Conservation (phyloP, 2,888 invertebrate species). For the Hirtodrosophila duncani region DNA sequence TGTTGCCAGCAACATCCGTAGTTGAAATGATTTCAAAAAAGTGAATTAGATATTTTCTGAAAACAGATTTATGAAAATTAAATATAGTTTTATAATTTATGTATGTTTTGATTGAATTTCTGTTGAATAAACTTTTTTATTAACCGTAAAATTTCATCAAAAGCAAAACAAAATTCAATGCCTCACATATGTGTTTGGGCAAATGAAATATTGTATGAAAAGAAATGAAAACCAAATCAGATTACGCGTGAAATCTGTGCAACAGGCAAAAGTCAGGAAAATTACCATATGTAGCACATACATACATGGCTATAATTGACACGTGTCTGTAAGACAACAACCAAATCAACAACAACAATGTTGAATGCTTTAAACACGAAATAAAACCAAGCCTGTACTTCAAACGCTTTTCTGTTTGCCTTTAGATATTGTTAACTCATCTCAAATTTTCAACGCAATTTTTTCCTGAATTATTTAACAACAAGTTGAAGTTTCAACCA, state of each 20-base stretch:
- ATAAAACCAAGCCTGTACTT: too few relatives aligned
- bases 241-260: too few relatives aligned
- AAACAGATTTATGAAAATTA: constrained; percentile 18
- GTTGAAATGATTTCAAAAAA: constrained; percentile 35
- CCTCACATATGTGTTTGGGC: background rate
- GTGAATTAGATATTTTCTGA: background rate
- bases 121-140: too few relatives aligned
- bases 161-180: background rate
- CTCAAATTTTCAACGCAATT: background rate
- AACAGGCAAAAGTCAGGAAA: constrained; percentile 21
- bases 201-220: background rate
- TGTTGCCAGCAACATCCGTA: constrained; percentile 33
- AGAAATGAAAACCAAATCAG: constrained; percentile 8
- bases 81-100: constrained; percentile 2
- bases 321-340: constrained; percentile 14
- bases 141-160: too few relatives aligned
- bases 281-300: constrained; percentile 59
- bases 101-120: too few relatives aligned
- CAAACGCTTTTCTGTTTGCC: constrained; percentile 21
- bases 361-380: background rate
- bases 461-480: constrained; percentile 28
- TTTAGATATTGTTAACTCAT: constrained; percentile 12
- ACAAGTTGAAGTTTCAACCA: constrained; percentile 14
- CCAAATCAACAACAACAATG: background rate
- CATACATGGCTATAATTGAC: constrained; percentile 12